These are phyloP conservation scores for Xestia rhomboidea DNA, from an alignment of 2,888 invertebrate genomes.

Conservation along the genomic window DNA sequence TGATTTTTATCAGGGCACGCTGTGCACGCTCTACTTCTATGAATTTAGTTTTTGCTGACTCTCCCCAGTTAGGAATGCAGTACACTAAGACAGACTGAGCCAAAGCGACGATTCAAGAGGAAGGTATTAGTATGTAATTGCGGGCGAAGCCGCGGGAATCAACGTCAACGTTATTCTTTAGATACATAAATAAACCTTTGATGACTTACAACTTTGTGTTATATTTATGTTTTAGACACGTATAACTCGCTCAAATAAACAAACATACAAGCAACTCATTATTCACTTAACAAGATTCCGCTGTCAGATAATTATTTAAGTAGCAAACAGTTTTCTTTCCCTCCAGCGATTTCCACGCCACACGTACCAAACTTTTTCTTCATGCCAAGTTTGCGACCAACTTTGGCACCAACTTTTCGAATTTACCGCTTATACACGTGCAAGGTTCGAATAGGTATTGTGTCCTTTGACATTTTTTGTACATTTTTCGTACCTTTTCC, in stretches of 20 bases:
- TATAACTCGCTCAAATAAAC: constrained; percentile 3
- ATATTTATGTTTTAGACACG: not conserved
- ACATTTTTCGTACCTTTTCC: constrained; percentile 41
- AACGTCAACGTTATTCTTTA: no score
- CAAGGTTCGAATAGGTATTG: constrained; percentile 46
- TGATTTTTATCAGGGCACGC: no score
- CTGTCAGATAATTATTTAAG: constrained; percentile 62
- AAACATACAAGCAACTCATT: constrained; percentile 36
- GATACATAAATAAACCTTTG: not conserved
- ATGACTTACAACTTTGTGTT: not conserved
- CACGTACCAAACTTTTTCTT: constrained; percentile 60
- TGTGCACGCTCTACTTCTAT: no score
- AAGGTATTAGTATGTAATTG: no score
- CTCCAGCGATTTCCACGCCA: constrained; percentile 36
- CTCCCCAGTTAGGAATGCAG: no score
- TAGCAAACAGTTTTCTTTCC: constrained; percentile 58
- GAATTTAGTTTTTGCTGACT: no score
- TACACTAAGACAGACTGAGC: no score
- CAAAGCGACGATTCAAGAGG: no score
- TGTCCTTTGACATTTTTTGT: constrained; percentile 49
- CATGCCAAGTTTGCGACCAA: constrained; percentile 45
- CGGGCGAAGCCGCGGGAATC: no score
- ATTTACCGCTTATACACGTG: constrained; percentile 56
- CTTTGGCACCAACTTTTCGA: constrained; percentile 55
- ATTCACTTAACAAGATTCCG: constrained; percentile 50